phyloP scores from a whole-genome alignment of 1,140 invertebrate species.

The Achatina immaculata region DNA sequence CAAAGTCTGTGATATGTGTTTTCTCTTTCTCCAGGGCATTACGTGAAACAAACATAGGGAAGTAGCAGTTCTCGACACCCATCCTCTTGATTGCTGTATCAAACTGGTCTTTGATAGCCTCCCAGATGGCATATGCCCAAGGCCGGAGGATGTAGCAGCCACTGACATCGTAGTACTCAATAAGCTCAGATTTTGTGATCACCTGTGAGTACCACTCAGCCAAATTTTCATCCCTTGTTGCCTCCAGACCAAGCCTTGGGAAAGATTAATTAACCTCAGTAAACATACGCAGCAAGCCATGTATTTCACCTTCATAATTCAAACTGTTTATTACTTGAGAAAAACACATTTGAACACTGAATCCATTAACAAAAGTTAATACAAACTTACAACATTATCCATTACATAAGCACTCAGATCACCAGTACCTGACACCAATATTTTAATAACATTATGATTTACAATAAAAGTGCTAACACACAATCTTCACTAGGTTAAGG shows the following conservation, averaged over 20 bases:
- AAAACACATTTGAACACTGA: too few relatives aligned
- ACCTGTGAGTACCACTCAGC: slow-evolving; percentile 99
- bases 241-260: slow-evolving; percentile 89
- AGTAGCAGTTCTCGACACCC: slow-evolving; percentile 97
- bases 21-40: slow-evolving; percentile 95
- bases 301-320: too few relatives aligned
- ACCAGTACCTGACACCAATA: too few relatives aligned
- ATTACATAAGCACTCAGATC: too few relatives aligned
- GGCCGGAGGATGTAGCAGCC: slow-evolving; percentile 98
- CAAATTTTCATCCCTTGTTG: slow-evolving; percentile 91
- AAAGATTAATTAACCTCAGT: too few relatives aligned
- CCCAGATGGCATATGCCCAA: slow-evolving; percentile 98
- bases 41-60: slow-evolving; percentile 97
- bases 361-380: too few relatives aligned
- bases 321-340: too few relatives aligned
- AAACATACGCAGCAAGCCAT: too few relatives aligned
- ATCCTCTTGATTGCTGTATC: slow-evolving; percentile 90
- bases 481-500: too few relatives aligned
- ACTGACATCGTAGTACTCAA: slow-evolving; percentile 99
- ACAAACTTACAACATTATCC: too few relatives aligned
- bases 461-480: too few relatives aligned
- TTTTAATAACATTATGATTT: too few relatives aligned
- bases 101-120: slow-evolving; percentile 89
- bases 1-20: slow-evolving; percentile 96
- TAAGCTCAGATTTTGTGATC: slow-evolving; percentile 97